Percentiles rank a stretch among this genome's conserved stretches.
phyloP scores from a whole-genome alignment of 2,113 vertebrate genomes.

The Mohoua ochrocephala region DNA sequence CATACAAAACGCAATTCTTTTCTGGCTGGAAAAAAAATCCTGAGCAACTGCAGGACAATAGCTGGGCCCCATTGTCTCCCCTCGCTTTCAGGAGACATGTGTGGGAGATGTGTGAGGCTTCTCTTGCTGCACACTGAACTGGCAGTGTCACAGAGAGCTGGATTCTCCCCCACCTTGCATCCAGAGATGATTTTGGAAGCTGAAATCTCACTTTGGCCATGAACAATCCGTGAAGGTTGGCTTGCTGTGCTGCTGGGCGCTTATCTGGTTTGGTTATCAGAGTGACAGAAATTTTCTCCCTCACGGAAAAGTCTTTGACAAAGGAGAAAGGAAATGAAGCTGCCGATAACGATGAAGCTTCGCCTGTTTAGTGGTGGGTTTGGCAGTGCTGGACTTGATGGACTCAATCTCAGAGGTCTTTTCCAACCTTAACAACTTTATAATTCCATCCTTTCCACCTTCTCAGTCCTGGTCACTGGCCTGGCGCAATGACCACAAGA shows the following conservation, averaged over 20 bases:
- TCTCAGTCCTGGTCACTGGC: not conserved
- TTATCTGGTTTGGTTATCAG: slow-evolving; percentile 42
- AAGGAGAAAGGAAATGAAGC: slow-evolving; percentile 40
- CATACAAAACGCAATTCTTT: slow-evolving; percentile 5
- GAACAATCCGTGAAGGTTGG: not conserved
- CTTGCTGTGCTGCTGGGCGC: not conserved
- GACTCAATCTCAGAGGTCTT: not conserved
- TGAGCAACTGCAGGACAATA: slow-evolving; percentile 26
- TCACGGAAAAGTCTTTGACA: slow-evolving; percentile 44
- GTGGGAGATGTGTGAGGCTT: not conserved
- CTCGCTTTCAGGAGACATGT: not conserved
- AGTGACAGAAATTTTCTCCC: not conserved
- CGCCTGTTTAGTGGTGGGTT: not conserved
- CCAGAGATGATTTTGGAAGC: not conserved
- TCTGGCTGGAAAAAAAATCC: not conserved
- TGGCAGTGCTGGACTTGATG: not conserved
- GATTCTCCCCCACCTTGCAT: not conserved
- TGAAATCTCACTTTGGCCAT: not conserved
- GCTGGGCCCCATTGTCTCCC: not conserved
- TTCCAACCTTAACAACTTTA: not conserved
- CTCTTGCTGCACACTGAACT: not conserved
- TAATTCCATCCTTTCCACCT: not conserved
- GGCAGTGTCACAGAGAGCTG: not conserved
- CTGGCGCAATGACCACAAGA: not conserved
- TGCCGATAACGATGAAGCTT: not conserved